Percentiles rank a stretch among this genome's conserved stretches.
Evolutionary conservation across 2,888 invertebrate species (phyloP).

Genomic region (Cephus spinipes): DNA sequence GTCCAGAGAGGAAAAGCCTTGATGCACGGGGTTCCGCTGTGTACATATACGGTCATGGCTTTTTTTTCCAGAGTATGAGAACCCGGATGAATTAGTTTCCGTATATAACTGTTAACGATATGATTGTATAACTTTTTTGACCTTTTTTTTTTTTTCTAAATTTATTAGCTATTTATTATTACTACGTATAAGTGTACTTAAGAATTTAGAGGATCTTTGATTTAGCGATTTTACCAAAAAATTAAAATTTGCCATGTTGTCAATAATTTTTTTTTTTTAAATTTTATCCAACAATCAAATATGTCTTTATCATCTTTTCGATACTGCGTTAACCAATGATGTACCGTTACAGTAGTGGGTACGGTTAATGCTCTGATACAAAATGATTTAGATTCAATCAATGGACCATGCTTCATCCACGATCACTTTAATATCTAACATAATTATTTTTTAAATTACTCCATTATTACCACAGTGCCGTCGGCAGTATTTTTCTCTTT

Average conservation of each 20-base stretch:
- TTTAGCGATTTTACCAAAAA: background rate
- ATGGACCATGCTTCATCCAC: background rate
- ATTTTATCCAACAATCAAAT: background rate
- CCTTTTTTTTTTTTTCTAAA: background rate
- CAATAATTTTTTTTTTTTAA: too few relatives aligned
- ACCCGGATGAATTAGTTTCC: background rate
- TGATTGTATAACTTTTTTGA: background rate
- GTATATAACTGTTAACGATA: background rate
- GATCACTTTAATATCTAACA: background rate
- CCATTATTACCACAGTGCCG: background rate
- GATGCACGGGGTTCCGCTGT: background rate
- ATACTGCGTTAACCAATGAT: background rate
- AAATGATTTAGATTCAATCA: background rate
- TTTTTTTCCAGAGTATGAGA: background rate
- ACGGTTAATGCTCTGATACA: background rate
- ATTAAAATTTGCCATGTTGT: too few relatives aligned
- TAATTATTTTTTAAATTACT: background rate
- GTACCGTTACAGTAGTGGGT: background rate
- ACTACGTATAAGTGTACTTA: background rate
- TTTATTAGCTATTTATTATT: background rate
- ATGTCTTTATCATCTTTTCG: background rate
- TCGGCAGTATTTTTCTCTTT: background rate
- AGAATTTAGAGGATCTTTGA: too few relatives aligned
- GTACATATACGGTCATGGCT: background rate
- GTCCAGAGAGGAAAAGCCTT: background rate